Evolutionary conservation across 2,888 invertebrate genomes (phyloP).

Genomic region (Leptinotarsa haldemani): DNA sequence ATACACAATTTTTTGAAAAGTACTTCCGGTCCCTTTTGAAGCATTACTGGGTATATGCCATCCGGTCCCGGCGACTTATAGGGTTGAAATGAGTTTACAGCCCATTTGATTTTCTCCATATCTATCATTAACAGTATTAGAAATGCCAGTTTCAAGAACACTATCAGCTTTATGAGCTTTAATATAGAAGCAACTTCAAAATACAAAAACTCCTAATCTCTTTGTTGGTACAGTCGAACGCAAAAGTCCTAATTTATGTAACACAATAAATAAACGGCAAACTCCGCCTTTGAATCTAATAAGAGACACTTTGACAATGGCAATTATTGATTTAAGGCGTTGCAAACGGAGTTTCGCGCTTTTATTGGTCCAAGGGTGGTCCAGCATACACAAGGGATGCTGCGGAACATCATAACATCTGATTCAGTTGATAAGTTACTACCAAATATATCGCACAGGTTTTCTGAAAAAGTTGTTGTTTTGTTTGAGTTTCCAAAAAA

Average conservation of each 20-base stretch:
- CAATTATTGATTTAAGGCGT: conserved; percentile 56
- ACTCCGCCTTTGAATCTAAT: conserved; percentile 46
- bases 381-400: conserved; percentile 51
- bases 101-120: too few species aligned
- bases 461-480: conserved; percentile 25
- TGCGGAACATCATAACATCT: conserved; percentile 36
- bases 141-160: too few species aligned
- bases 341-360: conserved; percentile 32
- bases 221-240: not conserved
- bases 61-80: too few species aligned
- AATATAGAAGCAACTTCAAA: too few species aligned
- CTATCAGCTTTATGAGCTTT: too few species aligned
- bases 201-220: too few species aligned
- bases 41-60: too few species aligned
- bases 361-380: conserved; percentile 56
- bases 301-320: conserved; percentile 49
- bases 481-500: conserved; percentile 7
- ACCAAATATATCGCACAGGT: conserved; percentile 28
- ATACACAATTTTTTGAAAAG: too few species aligned
- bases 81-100: too few species aligned
- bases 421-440: conserved; percentile 42
- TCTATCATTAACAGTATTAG: too few species aligned
- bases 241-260: not conserved
- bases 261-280: conserved; percentile 19
- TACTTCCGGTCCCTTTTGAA: too few species aligned